Evolutionary conservation across 92 coral and sea anemone genomes (phyloP), one percentile per base, ranked within the genome.

Genomic region (Desmophyllum pertusum): DNA sequence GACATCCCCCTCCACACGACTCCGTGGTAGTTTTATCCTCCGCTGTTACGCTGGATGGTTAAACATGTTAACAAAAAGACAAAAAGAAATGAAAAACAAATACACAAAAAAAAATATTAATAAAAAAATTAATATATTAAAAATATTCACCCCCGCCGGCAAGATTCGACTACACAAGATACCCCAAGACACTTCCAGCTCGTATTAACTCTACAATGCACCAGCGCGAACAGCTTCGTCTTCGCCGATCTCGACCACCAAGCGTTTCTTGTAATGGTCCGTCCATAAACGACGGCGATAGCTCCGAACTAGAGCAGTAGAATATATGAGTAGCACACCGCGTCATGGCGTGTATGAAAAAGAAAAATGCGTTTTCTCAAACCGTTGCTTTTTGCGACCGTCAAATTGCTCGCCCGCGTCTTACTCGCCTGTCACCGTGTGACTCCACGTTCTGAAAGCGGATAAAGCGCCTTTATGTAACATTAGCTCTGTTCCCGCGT

Each of bases 91-190:
- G n/a, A n/a, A n/a, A n/a, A n/a, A n/a, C n/a, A n/a, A n/a, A n/a
- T n/a, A n/a, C n/a, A n/a, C n/a, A n/a, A n/a, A n/a, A n/a, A n/a
- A n/a, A n/a, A n/a, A n/a, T n/a, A n/a, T n/a, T n/a, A n/a, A n/a
- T n/a, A n/a, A n/a, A n/a, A n/a, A n/a, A n/a, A n/a, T n/a, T n/a
- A n/a, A n/a, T n/a, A n/a, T n/a, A n/a, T n/a, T n/a, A n/a, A n/a
- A n/a, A n/a, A n/a, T n/a, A n/a, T n/a, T n/a, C n/a, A 43, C 96
- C 98, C 0, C 91, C 83, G 23, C 93, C 95, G n/a, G 73, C 98
- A 95, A 14, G 86, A 14, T n/a, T 7, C 70, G 75, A 30, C 90
- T 68, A n/a, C n/a, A 63, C 98, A 95, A 0, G 82, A 10, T n/a
- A 5, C 78, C 38, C 98, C 98, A 95, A 15, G 84, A 14, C 6